Evolutionary conservation across 2,888 invertebrate genomes (phyloP).

Genomic region (Polyploca ridens): DNA sequence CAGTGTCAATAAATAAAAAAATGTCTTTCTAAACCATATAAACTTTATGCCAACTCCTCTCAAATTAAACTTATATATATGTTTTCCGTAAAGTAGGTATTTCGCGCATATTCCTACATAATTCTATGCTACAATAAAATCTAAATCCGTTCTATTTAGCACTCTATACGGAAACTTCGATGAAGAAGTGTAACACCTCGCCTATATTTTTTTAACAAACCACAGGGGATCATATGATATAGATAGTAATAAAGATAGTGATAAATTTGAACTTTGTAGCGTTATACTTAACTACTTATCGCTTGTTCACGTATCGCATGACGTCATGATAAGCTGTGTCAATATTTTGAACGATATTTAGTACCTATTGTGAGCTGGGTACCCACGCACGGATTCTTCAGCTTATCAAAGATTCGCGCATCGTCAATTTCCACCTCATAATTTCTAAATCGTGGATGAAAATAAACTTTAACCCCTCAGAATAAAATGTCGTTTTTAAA

Average conservation of each 20-base stretch:
- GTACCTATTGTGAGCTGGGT: not conserved
- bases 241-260: not conserved
- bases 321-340: not conserved
- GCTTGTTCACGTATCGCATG: not conserved
- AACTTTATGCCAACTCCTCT: too few species aligned
- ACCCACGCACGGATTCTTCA: not conserved
- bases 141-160: conserved; percentile 12
- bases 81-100: too few species aligned
- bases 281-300: not conserved
- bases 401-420: not conserved
- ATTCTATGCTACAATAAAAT: too few species aligned
- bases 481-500: not conserved
- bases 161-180: not conserved
- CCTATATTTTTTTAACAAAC: not conserved
- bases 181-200: not conserved
- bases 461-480: not conserved
- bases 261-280: not conserved
- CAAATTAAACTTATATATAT: too few species aligned
- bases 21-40: too few species aligned
- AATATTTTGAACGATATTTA: not conserved
- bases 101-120: too few species aligned
- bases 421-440: not conserved
- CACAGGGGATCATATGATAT: not conserved
- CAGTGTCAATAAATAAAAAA: too few species aligned
- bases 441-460: not conserved